Base-by-base conservation (phyloP, 2,888 invertebrate genomes). In the Amphipyra tragopoginis region DNA sequence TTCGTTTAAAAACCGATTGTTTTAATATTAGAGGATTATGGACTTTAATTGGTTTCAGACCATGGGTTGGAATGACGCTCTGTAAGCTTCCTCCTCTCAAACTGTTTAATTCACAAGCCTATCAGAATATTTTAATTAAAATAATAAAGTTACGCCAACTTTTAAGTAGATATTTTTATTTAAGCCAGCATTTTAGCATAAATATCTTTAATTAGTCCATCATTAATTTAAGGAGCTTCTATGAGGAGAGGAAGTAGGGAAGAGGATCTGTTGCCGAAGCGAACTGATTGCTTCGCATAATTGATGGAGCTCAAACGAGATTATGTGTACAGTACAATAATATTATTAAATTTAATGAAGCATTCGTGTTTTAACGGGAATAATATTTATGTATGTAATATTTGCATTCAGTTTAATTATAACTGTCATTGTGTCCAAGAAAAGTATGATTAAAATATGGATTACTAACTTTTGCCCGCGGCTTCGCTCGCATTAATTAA, bases 1-100 rank as follows among this genome's bases (percentile, higher is more conserved):
- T 87, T 86, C 78, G 86, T 86, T 89, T 83, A 86, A 86, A 89
- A 87, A 84, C 81, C 81, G 79, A 79, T 80, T 79, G 81, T 84
- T 86, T 86, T 84, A n/a, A 85, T 87, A 83, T 85, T 80, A 86
- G 79, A 77, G 89, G 91, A 93, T 93, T 93, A 93, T 88, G 86
- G 93, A 93, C 83, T 93, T 93, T 91, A 92, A 93, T 93, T 93
- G 90, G 87, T 91, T 91, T 86, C 84, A 75, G 83, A 80, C 85
- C 85, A 73, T 84, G 83, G 76, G 77, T 80, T 81, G 83, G 85
- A 86, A 86, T 86, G 83, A 83, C 82, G 82, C 77, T 83, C 88
- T 86, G 83, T 89, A 87, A 84, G 86, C 84, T 85, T 75, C 77
- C 72, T 74, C 52, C 63, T 77, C 70, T 73, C 62, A 67, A 75